Base-by-base conservation (phyloP, 1,140 invertebrate genomes). In the Drosophila aff. region DNA sequence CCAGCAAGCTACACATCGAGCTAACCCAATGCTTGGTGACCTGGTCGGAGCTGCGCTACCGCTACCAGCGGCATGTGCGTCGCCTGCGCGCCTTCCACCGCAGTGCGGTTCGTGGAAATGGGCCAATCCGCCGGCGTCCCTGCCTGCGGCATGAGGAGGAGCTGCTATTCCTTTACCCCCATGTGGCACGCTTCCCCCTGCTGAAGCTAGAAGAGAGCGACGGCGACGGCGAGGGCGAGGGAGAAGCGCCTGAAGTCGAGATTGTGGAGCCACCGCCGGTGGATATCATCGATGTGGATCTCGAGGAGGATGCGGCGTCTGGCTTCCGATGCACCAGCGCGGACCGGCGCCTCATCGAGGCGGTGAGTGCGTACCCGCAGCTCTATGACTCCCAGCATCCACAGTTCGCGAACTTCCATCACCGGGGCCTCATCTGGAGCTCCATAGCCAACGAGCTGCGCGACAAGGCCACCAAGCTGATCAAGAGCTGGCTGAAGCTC, bases 391-490 rank as follows among this genome's bases (percentile, higher is more conserved):
- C 21, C 0, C n/a, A 5, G 2, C 61, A 77, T 53, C 3, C 18
- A 0, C n/a, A 46, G 41, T 90, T 65, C 31, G n/a, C 43, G 0
- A 80, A 90, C 31, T 76, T 78, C 43, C 59, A 62, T 0, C 75
- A 87, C 21, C 76, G 79, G 3, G 87, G 91, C 3, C 21, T 86
- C 15, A 82, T 92, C 40, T 92, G 91, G 91, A 55, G 74, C 10
- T 71, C 76, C 59, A 89, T 92, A 11, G 65, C 91, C 0, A 83
- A 82, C 28, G 84, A 91, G 60, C 28, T 92, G 46, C 41, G 38
- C 0, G 86, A 92, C 52, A 92, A 92, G 64, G 91, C 86, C 38
- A 92, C 91, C 11, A 92, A 92, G 67, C 59, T 92, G 4, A 92
- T 92, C 71, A 92, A 92, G 57, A 58, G 16, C 9, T 92, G 91